phyloP scores from a whole-genome alignment of 2,797 vertebrate species.

The Phoxinus dragarum region DNA sequence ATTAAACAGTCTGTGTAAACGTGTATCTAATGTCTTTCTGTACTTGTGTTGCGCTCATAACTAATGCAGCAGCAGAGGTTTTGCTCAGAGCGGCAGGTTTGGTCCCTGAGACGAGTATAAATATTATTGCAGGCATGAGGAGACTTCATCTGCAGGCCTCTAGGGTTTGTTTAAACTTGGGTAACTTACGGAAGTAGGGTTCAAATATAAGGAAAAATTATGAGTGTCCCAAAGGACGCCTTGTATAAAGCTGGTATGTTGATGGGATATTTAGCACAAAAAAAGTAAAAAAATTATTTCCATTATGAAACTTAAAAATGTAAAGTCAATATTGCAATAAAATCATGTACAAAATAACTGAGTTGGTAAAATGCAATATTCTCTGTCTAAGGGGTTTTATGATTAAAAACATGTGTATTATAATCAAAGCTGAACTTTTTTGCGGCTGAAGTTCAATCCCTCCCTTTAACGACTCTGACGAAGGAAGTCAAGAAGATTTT shows the following conservation, averaged over 20 bases:
- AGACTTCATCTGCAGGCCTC: conserved; percentile 63
- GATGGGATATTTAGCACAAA: background rate
- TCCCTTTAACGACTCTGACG: background rate
- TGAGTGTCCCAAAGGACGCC: conserved; percentile 59
- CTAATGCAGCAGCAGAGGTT: no score
- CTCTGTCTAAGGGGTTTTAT: background rate
- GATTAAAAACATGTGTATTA: background rate
- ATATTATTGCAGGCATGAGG: conserved; percentile 77
- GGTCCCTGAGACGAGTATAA: conserved; percentile 74
- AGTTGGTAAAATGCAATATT: background rate
- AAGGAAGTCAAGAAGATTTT: background rate
- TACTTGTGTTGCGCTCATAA: no score
- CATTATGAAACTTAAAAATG: background rate
- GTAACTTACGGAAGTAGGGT: conserved; percentile 71
- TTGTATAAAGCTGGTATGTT: background rate
- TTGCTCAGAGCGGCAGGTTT: conserved; percentile 68
- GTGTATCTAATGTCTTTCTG: background rate
- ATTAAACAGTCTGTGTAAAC: no score
- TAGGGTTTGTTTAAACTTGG: conserved; percentile 71
- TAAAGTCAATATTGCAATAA: background rate
- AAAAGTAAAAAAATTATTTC: background rate
- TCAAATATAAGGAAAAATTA: conserved; percentile 66
- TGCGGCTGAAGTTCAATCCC: background rate
- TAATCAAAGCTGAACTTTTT: background rate
- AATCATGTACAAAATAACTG: background rate